Evolutionary conservation across 1,140 invertebrate genomes (phyloP), one percentile per base, ranked within the genome.

Genomic region (Drosophila equinoxialis): DNA sequence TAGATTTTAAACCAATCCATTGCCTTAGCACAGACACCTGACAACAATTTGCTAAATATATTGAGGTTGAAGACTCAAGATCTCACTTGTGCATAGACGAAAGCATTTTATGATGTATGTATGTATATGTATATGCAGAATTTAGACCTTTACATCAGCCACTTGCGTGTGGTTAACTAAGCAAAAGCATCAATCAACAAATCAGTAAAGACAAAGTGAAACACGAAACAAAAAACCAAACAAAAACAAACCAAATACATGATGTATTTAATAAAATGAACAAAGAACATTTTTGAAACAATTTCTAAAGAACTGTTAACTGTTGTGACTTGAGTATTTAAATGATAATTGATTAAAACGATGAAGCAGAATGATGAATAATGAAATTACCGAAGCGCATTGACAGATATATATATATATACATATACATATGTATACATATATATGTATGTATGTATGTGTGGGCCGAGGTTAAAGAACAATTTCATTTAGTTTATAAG

Each of bases 251-350:
- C 10, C 64, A 10, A 68, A 51, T 37, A 39, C 39, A 45, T 42
- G 45, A 62, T 62, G 41, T 62, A 42, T 62, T n/a, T 45, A 57
- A 55, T 35, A 61, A 68, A 59, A 61, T 23, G 37, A 62, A 62
- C 41, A 72, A 80, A 74, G 10, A 51, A 51, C 72, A 42, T 72
- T 83, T 74, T 66, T 69, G 55, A 81, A 79, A 81, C 57, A 58
- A 79, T 73, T 87, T 86, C 79, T 80, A 78, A 68, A 81, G 80
- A 89, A 89, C 73, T 83, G 83, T 84, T 84, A 79, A 84, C 81
- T 84, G 81, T 84, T 84, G 79, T 81, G 77, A 84, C 65, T 81
- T 83, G 66, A 79, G 70, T 68, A 70, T 71, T 71, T 51, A 73
- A 74, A 65, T 30, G 1, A 20, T 58, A 65, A 65, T 48, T 61